Conservation (phyloP, 2,888 invertebrate genomes). For the Ormyrus labotus region DNA sequence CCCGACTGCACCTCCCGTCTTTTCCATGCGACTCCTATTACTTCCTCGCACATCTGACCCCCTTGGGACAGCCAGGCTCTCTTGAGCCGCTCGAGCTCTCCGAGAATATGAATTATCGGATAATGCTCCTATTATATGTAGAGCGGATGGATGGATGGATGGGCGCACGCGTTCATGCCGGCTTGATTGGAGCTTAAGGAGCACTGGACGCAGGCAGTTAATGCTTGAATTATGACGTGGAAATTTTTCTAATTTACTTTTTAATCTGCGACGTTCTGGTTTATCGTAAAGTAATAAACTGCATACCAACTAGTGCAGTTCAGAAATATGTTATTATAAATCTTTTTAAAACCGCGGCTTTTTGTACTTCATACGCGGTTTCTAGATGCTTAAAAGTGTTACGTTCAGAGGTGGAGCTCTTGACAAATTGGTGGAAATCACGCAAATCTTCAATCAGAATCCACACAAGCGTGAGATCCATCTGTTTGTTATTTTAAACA, state of each 20-base stretch:
- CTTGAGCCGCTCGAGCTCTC: constrained; percentile 1
- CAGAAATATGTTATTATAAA: no score
- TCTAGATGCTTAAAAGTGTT: no score
- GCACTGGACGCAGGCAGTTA: not conserved
- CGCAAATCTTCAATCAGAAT: constrained; percentile 28
- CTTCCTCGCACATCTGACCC: constrained; percentile 50
- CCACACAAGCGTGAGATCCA: not conserved
- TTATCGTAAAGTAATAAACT: no score
- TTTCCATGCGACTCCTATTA: constrained; percentile 10
- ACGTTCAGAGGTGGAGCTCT: no score
- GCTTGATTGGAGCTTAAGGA: not conserved
- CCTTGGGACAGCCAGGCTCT: constrained; percentile 26
- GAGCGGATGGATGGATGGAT: not conserved
- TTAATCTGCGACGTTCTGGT: not conserved
- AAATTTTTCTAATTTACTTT: not conserved
- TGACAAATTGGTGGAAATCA: constrained; percentile 15
- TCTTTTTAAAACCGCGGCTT: no score
- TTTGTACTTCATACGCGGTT: no score
- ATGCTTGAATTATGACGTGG: not conserved
- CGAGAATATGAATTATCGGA: constrained; percentile 54
- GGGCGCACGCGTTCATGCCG: constrained; percentile 20
- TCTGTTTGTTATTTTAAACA: constrained; percentile 54
- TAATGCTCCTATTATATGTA: constrained; percentile 6
- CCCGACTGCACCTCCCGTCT: not conserved
- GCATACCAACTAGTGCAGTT: no score